Conservation (phyloP, 1,140 invertebrate species). For the Drosophila repletoides region DNA sequence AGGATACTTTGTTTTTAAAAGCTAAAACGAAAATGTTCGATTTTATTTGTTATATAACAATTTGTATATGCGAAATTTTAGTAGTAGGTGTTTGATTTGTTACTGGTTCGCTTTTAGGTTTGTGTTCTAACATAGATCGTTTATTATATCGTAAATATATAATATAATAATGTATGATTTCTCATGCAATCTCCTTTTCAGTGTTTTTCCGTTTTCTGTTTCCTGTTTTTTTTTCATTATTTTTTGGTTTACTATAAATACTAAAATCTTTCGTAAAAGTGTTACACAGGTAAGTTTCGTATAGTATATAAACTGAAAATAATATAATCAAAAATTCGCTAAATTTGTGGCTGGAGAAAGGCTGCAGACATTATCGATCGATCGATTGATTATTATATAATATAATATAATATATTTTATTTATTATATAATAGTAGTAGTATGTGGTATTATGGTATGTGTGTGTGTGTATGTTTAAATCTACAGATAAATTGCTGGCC, state of each 20-base stretch:
- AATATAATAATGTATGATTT: conserved; percentile 30
- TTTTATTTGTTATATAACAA: conserved; percentile 48
- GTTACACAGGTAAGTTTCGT: conserved; percentile 22
- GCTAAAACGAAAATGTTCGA: conserved; percentile 34
- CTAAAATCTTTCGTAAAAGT: conserved; percentile 66
- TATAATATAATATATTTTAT: conserved; percentile 35
- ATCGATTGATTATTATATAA: too few species aligned
- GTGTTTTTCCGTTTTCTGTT: background rate
- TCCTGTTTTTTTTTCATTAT: conserved; percentile 25
- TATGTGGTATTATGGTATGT: conserved; percentile 23
- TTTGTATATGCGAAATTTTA: conserved; percentile 23
- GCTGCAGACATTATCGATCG: conserved; percentile 34
- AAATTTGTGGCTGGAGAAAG: conserved; percentile 22
- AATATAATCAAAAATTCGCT: conserved; percentile 6
- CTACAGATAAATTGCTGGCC: conserved; percentile 38
- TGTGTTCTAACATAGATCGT: conserved; percentile 49
- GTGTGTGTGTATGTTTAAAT: conserved; percentile 45
- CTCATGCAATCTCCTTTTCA: conserved; percentile 1
- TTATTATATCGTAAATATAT: conserved; percentile 60
- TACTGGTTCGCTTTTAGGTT: conserved; percentile 14
- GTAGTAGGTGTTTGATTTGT: conserved; percentile 25
- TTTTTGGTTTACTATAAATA: conserved; percentile 68
- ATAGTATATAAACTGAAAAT: conserved; percentile 41
- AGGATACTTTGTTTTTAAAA: conserved; percentile 27
- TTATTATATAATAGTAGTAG: conserved; percentile 19